Evolutionary conservation across 1,140 invertebrate species (phyloP), one percentile per base, ranked within the genome.

Genomic region (Micrasema minimum): DNA sequence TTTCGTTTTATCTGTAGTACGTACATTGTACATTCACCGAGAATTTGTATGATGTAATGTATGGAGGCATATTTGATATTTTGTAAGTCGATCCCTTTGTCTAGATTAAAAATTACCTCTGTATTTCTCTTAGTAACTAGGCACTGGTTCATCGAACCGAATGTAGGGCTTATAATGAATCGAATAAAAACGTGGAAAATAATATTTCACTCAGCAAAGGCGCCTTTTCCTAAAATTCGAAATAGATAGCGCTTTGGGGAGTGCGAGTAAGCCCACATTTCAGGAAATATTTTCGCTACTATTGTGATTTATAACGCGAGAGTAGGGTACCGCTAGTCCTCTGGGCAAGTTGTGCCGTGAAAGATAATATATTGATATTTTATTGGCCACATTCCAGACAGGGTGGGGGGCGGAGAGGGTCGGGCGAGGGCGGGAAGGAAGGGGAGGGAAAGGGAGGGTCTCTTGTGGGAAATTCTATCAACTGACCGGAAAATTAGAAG

Each of bases 351-450:
- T 55, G 37, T 55, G 37, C 65, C 50, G 65, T 22, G 51, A 55
- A 38, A 67, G 72, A 71, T 74, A 70, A 71, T 74, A 71, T 70
- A 71, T 74, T 67, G 72, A 74, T 71, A 74, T 74, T 71, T 74
- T 74, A 74, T 74, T 74, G 72, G 72, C 62, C 48, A 48, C 41
- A 74, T 74, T 74, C 72, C 72, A 74, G 55, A 16, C 48, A 55
- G n/a, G n/a, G n/a, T n/a, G n/a, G n/a, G 26, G 20, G 51, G 55
- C 22, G 53, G 68, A 46, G 43, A 23, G 22, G 11, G n/a, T n/a
- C n/a, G 59, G 53, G 53, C 1, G 6, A 22, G 16, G n/a, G 12
- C 43, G 16, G 61, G 62, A 59, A 51, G 38, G 50, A 53, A 41
- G 37, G 50, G 26, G 48, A 41, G 64, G 59, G n/a, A 16, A 41